Percentiles rank a stretch among this genome's conserved stretches.
These are phyloP conservation scores for Thaumatotibia leucotreta DNA, from an alignment of 1,140 invertebrate species.

Conservation along the genomic window DNA sequence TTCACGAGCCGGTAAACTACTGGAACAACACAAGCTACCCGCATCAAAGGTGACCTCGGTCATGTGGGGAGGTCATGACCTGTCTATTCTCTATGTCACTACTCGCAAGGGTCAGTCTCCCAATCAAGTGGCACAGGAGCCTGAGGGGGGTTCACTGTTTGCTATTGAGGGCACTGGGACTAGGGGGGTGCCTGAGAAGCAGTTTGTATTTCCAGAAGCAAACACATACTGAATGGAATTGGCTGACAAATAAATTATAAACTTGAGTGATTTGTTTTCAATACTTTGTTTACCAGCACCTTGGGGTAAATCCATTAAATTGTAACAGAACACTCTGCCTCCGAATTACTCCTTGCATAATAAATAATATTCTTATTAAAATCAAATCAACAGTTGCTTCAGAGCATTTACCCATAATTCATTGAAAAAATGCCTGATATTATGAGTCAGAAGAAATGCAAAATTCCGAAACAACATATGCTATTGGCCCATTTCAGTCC, in stretches of 20 bases:
- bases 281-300: not conserved
- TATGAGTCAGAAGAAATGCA: too few relatives aligned
- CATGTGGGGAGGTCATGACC: conserved; percentile 87
- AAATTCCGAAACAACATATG: too few relatives aligned
- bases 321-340: too few relatives aligned
- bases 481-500: too few relatives aligned
- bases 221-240: conserved; percentile 40
- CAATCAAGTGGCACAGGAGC: conserved; percentile 45
- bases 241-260: not conserved
- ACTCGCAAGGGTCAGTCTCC: conserved; percentile 71
- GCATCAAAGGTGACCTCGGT: conserved; percentile 86
- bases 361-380: too few relatives aligned
- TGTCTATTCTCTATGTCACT: conserved; percentile 88
- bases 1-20: conserved; percentile 59
- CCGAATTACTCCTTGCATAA: too few relatives aligned
- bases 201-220: conserved; percentile 56
- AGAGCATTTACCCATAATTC: too few relatives aligned
- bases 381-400: too few relatives aligned
- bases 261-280: conserved; percentile 5
- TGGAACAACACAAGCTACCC: conserved; percentile 78
- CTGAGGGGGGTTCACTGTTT: conserved; percentile 62
- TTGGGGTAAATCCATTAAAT: too few relatives aligned
- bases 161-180: conserved; percentile 58
- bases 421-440: too few relatives aligned
- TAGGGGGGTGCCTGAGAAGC: conserved; percentile 53